These are phyloP conservation scores for Patella vulgata DNA, from an alignment of 1,140 invertebrate species.

Conservation along the genomic window DNA sequence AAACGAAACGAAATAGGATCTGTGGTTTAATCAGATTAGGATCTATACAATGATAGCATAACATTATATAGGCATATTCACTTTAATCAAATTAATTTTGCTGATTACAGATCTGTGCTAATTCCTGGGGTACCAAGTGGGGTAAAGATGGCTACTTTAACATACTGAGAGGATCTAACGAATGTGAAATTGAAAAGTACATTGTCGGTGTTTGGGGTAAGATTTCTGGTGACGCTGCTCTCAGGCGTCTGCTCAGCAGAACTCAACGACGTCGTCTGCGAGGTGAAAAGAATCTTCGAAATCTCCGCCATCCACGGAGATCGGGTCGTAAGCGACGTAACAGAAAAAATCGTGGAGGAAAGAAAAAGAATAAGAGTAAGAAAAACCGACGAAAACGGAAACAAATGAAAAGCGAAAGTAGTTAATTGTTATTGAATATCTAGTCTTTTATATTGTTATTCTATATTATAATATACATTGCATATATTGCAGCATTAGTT, in stretches of 20 bases:
- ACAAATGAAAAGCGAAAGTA: too few relatives aligned
- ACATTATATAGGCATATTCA: too few relatives aligned
- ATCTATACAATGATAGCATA: too few relatives aligned
- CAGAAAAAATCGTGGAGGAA: constrained; percentile 11
- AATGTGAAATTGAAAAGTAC: constrained; percentile 57
- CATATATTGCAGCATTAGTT: too few relatives aligned
- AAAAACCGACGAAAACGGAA: constrained; percentile 11
- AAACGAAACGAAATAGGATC: too few relatives aligned
- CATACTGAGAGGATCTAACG: constrained; percentile 53
- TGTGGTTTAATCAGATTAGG: too few relatives aligned
- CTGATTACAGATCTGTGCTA: constrained; percentile 78
- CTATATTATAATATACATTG: too few relatives aligned
- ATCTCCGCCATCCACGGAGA: not conserved
- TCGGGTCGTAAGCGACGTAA: not conserved
- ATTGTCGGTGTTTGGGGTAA: constrained; percentile 55
- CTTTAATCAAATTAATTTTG: too few relatives aligned
- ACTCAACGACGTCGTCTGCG: constrained; percentile 11
- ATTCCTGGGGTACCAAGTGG: constrained; percentile 91
- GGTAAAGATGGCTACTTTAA: constrained; percentile 75
- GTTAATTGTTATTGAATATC: too few relatives aligned
- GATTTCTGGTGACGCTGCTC: constrained; percentile 21
- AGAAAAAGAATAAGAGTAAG: constrained; percentile 15
- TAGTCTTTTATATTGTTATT: too few relatives aligned
- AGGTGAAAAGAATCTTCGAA: not conserved
- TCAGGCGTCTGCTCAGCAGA: constrained; percentile 14